Conservation (phyloP, 2,797 vertebrate species). For the Xerus rutilus region DNA sequence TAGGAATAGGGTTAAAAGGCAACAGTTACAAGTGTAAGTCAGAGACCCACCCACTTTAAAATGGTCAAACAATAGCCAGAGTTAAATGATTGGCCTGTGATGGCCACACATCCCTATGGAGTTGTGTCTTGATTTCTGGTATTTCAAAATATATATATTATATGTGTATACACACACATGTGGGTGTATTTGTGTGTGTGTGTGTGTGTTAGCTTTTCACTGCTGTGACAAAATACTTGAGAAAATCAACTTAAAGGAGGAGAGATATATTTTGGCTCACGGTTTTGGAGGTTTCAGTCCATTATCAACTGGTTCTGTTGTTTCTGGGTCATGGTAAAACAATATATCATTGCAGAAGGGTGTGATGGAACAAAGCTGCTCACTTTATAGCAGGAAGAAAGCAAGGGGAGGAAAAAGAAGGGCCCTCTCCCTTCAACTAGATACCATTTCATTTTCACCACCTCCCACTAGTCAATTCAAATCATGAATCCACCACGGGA, state of each 20-base stretch:
- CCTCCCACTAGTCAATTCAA: not conserved
- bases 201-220: too few species aligned
- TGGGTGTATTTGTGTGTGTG: too few species aligned
- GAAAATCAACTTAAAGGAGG: not conserved
- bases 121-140: constrained; percentile 50
- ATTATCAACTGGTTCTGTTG: not conserved
- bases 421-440: not conserved
- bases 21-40: constrained; percentile 28
- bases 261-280: not conserved
- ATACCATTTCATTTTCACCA: not conserved
- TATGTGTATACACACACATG: too few species aligned
- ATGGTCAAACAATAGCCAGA: not conserved
- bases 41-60: constrained; percentile 51
- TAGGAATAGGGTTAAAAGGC: constrained; percentile 60
- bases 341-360: not conserved
- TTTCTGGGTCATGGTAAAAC: not conserved
- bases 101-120: constrained; percentile 40
- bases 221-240: too few species aligned
- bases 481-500: too few species aligned
- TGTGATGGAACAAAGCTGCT: not conserved
- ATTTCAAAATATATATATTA: constrained; percentile 17
- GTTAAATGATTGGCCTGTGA: not conserved
- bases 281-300: not conserved
- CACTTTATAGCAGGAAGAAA: not conserved
- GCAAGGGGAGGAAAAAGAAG: too few species aligned